A percentile compares a stretch with the other conserved stretches of the same genome.
phyloP scores from a whole-genome alignment of 2,888 invertebrate species.

The Drosophila nigricruria region DNA sequence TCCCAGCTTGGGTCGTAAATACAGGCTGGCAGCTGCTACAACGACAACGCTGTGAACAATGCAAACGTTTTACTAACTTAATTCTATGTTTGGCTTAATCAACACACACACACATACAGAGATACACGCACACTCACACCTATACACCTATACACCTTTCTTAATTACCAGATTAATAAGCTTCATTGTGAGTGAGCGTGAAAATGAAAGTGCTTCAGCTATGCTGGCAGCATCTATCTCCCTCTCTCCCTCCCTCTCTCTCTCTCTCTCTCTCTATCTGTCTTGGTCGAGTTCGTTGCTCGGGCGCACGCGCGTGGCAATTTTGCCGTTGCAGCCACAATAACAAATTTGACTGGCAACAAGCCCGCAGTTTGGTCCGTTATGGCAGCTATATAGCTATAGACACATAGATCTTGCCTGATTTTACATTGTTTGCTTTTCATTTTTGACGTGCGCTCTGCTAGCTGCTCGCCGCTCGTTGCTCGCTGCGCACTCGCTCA shows the following conservation, averaged over 20 bases:
- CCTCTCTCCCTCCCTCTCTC: neutral
- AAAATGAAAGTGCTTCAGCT: conserved; percentile 73
- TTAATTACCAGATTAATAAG: conserved; percentile 77
- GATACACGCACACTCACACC: conserved; percentile 14
- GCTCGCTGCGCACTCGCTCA: conserved; percentile 47
- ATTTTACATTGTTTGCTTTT: conserved; percentile 77
- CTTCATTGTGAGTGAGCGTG: conserved; percentile 71
- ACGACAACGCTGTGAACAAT: conserved; percentile 53
- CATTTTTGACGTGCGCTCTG: conserved; percentile 68
- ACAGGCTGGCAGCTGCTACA: conserved; percentile 5
- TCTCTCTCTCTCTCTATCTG: neutral
- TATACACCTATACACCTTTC: conserved; percentile 19
- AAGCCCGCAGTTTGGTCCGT: conserved; percentile 37
- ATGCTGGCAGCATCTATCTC: conserved; percentile 13
- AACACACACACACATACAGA: conserved; percentile 34
- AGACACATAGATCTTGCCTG: conserved; percentile 38
- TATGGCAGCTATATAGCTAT: conserved; percentile 22
- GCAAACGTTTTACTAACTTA: conserved; percentile 75
- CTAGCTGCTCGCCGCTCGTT: conserved; percentile 20
- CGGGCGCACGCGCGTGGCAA: conserved; percentile 73
- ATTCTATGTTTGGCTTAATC: conserved; percentile 65
- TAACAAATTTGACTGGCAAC: conserved; percentile 45
- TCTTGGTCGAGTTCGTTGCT: conserved; percentile 43
- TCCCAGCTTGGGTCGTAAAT: conserved; percentile 37
- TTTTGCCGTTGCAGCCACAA: conserved; percentile 69